A percentile compares a stretch with the other conserved stretches of the same genome.
Evolutionary conservation across 37 sponge, comb jelly and placozoan genomes (phyloP).

Genomic region (Beroe forskalii): DNA sequence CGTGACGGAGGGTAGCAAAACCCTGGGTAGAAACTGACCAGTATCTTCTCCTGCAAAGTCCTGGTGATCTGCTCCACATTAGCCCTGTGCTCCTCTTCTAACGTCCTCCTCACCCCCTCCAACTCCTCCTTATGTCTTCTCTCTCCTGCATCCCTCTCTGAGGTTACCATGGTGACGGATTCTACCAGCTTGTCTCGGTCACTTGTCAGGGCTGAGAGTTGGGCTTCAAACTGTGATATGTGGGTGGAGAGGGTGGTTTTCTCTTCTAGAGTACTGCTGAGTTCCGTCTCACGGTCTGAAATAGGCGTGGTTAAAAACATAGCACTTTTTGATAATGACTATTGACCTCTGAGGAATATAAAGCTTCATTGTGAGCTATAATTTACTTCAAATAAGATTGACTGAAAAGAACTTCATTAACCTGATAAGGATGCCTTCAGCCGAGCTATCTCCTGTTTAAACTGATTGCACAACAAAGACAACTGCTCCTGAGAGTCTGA

Average conservation of each 20-base stretch:
- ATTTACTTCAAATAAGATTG: too few species aligned
- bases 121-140: background rate
- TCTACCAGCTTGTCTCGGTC: constrained; percentile 20
- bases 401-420: too few species aligned
- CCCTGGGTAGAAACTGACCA: too few species aligned
- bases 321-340: too few species aligned
- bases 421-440: background rate
- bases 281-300: background rate
- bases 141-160: background rate
- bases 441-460: background rate
- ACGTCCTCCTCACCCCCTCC: background rate
- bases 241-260: background rate
- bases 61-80: constrained; percentile 5
- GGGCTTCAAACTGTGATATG: background rate
- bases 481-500: background rate
- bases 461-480: background rate
- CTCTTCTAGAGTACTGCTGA: background rate
- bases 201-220: background rate
- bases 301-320: too few species aligned
- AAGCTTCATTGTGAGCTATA: too few species aligned
- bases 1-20: too few species aligned
- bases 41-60: background rate
- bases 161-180: background rate
- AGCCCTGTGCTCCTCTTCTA: background rate
- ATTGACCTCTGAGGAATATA: too few species aligned